phyloP scores from a whole-genome alignment of 1,140 invertebrate species.

The Bombus sibiricus region DNA sequence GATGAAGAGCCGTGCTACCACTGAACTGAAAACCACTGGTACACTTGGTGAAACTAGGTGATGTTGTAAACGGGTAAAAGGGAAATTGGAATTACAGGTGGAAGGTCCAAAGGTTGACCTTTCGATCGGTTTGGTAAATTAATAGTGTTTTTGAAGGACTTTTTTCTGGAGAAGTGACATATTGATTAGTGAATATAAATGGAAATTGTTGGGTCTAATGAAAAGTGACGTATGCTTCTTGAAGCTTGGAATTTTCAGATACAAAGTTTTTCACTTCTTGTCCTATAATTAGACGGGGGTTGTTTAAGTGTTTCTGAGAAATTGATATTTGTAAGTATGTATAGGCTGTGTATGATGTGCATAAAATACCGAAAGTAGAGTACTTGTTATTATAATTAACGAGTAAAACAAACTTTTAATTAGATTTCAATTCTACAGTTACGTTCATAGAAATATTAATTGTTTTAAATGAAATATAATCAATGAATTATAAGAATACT shows the following conservation, averaged over 20 bases:
- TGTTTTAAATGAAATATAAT: too few species aligned
- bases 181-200: neutral
- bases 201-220: neutral
- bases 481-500: too few species aligned
- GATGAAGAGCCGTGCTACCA: neutral
- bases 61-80: neutral
- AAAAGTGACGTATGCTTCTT: neutral
- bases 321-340: too few species aligned
- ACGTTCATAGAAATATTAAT: too few species aligned
- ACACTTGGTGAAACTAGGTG: neutral
- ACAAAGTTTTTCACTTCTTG: neutral
- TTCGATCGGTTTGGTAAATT: neutral
- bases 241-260: neutral
- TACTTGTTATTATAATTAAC: too few species aligned
- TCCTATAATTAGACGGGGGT: too few species aligned
- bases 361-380: too few species aligned
- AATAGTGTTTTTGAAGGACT: neutral
- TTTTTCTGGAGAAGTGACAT: neutral
- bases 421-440: too few species aligned
- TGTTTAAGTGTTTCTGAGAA: too few species aligned
- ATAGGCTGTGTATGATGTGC: too few species aligned
- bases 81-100: neutral
- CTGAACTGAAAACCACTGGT: neutral
- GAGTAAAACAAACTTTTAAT: too few species aligned
- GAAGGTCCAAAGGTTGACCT: neutral